Evolutionary conservation across 1,140 invertebrate species (phyloP).

Genomic region (Caligus rogercresseyi): DNA sequence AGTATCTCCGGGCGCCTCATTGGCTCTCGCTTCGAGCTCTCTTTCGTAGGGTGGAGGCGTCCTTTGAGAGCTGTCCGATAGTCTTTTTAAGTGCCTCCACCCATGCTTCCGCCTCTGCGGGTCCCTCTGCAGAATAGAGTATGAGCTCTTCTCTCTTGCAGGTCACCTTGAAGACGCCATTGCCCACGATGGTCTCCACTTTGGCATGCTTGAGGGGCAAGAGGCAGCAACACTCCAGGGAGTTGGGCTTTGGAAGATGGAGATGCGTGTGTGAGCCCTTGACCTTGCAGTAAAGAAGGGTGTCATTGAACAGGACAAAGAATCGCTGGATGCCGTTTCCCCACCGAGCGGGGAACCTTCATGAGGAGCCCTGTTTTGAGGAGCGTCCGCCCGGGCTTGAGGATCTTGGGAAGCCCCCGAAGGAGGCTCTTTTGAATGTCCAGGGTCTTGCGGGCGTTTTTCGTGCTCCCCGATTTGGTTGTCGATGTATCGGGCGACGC

Average conservation of each 20-base stretch:
- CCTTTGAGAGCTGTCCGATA: not conserved
- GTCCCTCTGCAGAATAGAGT: constrained; percentile 24
- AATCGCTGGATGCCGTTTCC: constrained; percentile 28
- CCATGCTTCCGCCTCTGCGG: constrained; percentile 3
- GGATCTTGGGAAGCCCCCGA: constrained; percentile 40
- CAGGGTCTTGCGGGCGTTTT: constrained; percentile 45
- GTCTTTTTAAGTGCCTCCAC: constrained; percentile 6
- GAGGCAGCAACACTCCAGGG: constrained; percentile 30
- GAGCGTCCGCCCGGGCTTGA: constrained; percentile 45
- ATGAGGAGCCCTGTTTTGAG: constrained; percentile 48
- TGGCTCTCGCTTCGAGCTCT: constrained; percentile 9
- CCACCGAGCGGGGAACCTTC: constrained; percentile 37
- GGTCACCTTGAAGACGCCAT: constrained; percentile 25
- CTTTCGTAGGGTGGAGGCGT: constrained; percentile 7
- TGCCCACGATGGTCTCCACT: constrained; percentile 28
- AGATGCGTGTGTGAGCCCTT: not conserved
- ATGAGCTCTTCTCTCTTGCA: constrained; percentile 30
- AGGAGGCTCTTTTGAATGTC: constrained; percentile 43
- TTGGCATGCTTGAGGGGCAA: constrained; percentile 29
- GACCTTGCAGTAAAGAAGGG: constrained; percentile 31
- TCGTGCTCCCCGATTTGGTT: constrained; percentile 49
- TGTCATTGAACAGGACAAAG: constrained; percentile 33
- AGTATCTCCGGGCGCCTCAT: constrained; percentile 16
- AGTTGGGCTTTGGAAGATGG: constrained; percentile 22
- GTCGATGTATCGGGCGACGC: constrained; percentile 49